phyloP scores from a whole-genome alignment of 23 tunicate species.

The Halocynthia aurantium region DNA sequence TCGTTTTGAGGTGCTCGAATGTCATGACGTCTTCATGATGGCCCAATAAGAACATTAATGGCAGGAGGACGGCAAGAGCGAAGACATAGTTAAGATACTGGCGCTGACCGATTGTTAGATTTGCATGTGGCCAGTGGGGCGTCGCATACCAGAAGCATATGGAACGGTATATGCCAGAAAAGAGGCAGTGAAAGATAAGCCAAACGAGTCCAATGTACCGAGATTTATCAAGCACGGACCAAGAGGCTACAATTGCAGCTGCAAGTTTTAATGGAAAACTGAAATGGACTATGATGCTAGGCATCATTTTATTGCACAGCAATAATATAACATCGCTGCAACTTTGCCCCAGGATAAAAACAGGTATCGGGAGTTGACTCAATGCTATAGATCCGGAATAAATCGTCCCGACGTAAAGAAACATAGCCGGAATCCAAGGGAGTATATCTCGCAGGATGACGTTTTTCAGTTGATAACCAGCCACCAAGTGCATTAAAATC shows the following conservation, averaged over 20 bases:
- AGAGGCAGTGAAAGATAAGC: constrained; percentile 45
- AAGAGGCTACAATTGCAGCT: constrained; percentile 42
- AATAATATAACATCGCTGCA: constrained; percentile 73
- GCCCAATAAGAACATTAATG: constrained; percentile 50
- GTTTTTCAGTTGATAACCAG: constrained; percentile 45
- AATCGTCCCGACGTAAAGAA: constrained; percentile 62
- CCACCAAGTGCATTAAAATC: constrained; percentile 9
- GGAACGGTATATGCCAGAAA: constrained; percentile 68
- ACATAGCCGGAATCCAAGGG: constrained; percentile 85
- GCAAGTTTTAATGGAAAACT: constrained; percentile 67
- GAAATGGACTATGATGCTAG: constrained; percentile 44
- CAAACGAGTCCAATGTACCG: constrained; percentile 27
- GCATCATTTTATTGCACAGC: constrained; percentile 56
- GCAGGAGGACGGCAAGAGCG: constrained; percentile 34
- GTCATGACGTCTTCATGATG: constrained; percentile 52
- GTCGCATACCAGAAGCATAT: constrained; percentile 72
- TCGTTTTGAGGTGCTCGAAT: constrained; percentile 53
- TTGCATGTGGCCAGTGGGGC: constrained; percentile 84
- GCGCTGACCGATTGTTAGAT: constrained; percentile 40
- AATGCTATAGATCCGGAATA: constrained; percentile 77
- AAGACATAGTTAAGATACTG: constrained; percentile 65
- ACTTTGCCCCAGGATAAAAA: constrained; percentile 59
- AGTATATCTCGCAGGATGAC: constrained; percentile 44
- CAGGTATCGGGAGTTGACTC: constrained; percentile 54
- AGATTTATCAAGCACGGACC: constrained; percentile 29